Base-by-base conservation (phyloP, 2,797 vertebrate species). In the Cyprinodon diabolis region DNA sequence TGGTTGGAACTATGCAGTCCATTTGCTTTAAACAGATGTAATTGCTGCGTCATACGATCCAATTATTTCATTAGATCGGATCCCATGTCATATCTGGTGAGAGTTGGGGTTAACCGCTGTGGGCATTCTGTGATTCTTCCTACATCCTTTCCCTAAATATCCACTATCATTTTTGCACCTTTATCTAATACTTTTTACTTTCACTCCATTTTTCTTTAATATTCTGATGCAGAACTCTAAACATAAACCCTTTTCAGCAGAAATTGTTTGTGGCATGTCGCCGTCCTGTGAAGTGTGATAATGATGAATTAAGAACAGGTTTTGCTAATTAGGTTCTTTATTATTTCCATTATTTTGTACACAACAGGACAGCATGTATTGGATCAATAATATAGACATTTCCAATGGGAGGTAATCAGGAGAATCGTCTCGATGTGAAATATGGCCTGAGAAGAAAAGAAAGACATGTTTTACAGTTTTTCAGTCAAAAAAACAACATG, bases 311-410 rank as follows among this genome's bases (percentile, higher is more conserved):
- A 30, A 30, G 30, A 30, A 30, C 30, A 30, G 30, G 30, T 30
- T 30, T 30, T 43, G 37, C 21, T 83, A 81, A 90, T 81, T 85
- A 51, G 48, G 88, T 84, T 86, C 74, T 95, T 96, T 95, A 95
- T 94, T 94, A 91, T 85, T 82, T 93, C 87, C 86, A 92, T 84
- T 74, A 86, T 80, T 92, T 92, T 93, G 89, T 91, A 93, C 90
- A 94, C 72, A 88, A 89, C 78, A 91, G 83, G 82, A 93, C 81
- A 82, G 60, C 58, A 85, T 91, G 84, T 84, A 84, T 90, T 90
- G 37, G 86, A 87, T 91, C 70, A 91, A 95, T 80, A 87, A 85
- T 84, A 89, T 83, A 86, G 77, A 91, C 84, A 90, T 86, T 86
- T 89, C 84, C 77, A 77, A 92, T 78, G 84, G 87, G 68, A 82